Percentiles rank a stretch among this genome's conserved stretches.
phyloP scores from a whole-genome alignment of 2,797 vertebrate genomes.

The Ambastaia sidthimunki region DNA sequence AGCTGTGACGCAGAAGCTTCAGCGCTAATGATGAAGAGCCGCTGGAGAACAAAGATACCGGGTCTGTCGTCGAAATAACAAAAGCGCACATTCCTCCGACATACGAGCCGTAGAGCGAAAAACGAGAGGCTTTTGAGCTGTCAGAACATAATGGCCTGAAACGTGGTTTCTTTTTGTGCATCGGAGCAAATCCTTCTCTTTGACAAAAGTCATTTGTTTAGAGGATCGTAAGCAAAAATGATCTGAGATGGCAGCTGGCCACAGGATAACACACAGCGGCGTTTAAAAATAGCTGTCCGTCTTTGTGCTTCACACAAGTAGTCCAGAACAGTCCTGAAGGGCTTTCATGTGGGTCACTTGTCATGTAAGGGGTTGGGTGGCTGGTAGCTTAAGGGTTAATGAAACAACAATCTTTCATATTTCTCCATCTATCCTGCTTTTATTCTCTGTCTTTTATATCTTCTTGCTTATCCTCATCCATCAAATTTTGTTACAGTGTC shows the following conservation, averaged over 20 bases:
- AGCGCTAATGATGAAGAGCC: slow-evolving; percentile 26
- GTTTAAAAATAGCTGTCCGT: slow-evolving; percentile 53
- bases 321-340: slow-evolving; percentile 47
- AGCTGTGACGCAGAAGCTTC: slow-evolving; percentile 1
- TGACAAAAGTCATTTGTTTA: slow-evolving; percentile 37
- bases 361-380: slow-evolving; percentile 11
- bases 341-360: slow-evolving; percentile 52
- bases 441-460: not conserved
- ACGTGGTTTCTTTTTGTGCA: slow-evolving; percentile 14
- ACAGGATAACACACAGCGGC: slow-evolving; percentile 31
- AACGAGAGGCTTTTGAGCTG: slow-evolving; percentile 21
- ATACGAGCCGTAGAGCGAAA: not conserved
- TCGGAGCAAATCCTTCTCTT: slow-evolving; percentile 6
- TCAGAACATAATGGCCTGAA: slow-evolving; percentile 24
- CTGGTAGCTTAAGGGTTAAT: slow-evolving; percentile 27
- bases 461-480: not conserved
- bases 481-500: not conserved
- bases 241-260: slow-evolving; percentile 50
- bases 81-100: not conserved
- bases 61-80: slow-evolving; percentile 15
- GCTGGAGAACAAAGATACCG: slow-evolving; percentile 21
- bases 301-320: slow-evolving; percentile 38
- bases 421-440: not conserved
- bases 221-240: slow-evolving; percentile 41
- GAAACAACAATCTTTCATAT: slow-evolving; percentile 1